Evolutionary conservation across 2,888 invertebrate genomes (phyloP).

Genomic region (Philhelius pedissequus): DNA sequence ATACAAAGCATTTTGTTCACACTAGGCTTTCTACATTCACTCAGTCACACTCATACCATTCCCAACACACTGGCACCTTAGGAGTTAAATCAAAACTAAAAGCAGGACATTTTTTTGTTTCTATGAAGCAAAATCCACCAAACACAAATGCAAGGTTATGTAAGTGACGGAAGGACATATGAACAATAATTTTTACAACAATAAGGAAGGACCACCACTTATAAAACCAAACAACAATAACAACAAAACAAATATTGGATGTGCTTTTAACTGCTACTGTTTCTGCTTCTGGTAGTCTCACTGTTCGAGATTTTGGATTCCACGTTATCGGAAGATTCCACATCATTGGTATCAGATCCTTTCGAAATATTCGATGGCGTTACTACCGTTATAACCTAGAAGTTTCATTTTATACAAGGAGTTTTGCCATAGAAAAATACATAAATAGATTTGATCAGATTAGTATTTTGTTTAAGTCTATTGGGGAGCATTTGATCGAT

Average conservation of each 20-base stretch:
- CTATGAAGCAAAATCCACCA: neutral
- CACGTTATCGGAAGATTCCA: neutral
- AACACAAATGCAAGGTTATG: slow-evolving; percentile 1
- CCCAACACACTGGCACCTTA: slow-evolving; percentile 61
- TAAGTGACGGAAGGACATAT: neutral
- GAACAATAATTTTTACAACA: neutral
- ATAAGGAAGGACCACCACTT: slow-evolving; percentile 27
- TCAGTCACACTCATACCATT: neutral
- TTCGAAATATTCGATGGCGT: slow-evolving; percentile 71
- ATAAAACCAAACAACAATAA: slow-evolving; percentile 34
- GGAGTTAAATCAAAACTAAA: neutral
- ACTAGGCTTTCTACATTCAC: neutral
- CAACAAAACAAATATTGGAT: neutral
- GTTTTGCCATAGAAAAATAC: neutral
- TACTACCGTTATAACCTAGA: slow-evolving; percentile 75
- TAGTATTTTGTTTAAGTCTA: slow-evolving; percentile 39
- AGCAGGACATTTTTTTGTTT: neutral
- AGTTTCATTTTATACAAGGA: slow-evolving; percentile 44
- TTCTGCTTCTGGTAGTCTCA: slow-evolving; percentile 4
- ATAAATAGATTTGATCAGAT: slow-evolving; percentile 28
- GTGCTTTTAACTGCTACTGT: slow-evolving; percentile 44
- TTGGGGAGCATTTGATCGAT: slow-evolving; percentile 71
- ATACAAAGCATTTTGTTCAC: neutral
- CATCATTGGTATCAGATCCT: slow-evolving; percentile 29
- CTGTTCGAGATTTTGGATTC: slow-evolving; percentile 10